Evolutionary conservation across 2,888 invertebrate species (phyloP).

Genomic region (Scaptomyza tumidula): DNA sequence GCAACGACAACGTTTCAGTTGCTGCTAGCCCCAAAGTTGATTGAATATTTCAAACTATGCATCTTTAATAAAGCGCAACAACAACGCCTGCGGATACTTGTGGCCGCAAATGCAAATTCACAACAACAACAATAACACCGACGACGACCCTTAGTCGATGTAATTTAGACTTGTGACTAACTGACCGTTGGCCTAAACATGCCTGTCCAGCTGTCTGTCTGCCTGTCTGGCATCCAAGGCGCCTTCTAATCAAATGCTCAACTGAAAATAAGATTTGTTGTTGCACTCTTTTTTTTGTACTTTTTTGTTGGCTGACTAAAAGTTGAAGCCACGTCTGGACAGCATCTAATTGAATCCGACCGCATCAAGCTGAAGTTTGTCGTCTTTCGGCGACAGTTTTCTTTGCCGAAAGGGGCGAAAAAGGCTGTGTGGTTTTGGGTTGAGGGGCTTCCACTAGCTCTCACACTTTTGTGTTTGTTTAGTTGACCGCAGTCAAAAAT

Average conservation of each 20-base stretch:
- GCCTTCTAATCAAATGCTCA: conserved; percentile 32
- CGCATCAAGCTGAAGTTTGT: conserved; percentile 69
- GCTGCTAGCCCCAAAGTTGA: conserved; percentile 56
- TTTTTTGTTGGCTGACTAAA: conserved; percentile 12
- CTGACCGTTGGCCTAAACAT: conserved; percentile 47
- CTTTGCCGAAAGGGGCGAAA: conserved; percentile 44
- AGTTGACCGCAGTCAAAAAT: conserved; percentile 80
- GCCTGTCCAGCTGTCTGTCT: background rate
- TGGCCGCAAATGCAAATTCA: conserved; percentile 61
- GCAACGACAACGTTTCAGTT: conserved; percentile 14
- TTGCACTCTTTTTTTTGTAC: background rate
- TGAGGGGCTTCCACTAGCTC: conserved; percentile 9
- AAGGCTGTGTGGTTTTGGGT: background rate
- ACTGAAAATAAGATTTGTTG: conserved; percentile 5
- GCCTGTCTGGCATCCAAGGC: conserved; percentile 16
- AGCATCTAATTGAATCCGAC: conserved; percentile 75
- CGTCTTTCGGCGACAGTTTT: conserved; percentile 76
- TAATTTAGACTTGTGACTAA: conserved; percentile 56
- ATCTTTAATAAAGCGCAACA: conserved; percentile 76
- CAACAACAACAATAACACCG: conserved; percentile 21
- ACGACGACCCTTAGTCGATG: conserved; percentile 20
- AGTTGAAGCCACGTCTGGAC: conserved; percentile 21
- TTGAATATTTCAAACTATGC: conserved; percentile 79
- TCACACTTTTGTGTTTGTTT: conserved; percentile 72
- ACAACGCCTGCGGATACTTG: conserved; percentile 67